Conservation (phyloP, 2,797 vertebrate genomes). For the Sparus aurata region DNA sequence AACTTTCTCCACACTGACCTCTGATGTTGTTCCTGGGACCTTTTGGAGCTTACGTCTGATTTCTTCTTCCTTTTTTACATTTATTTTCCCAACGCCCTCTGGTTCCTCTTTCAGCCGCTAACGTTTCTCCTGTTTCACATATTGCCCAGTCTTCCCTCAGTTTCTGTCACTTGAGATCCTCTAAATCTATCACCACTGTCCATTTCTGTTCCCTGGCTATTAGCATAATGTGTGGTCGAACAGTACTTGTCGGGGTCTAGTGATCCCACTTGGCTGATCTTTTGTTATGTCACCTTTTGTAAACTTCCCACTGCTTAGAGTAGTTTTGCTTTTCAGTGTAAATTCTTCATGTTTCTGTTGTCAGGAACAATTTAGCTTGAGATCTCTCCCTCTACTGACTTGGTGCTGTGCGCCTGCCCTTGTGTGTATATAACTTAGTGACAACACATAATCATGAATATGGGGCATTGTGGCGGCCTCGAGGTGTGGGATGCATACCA, state of each 20-base stretch:
- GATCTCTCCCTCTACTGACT: neutral
- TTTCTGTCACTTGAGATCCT: neutral
- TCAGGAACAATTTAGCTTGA: neutral
- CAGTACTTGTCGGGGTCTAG: neutral
- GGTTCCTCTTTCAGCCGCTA: neutral
- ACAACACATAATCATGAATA: conserved; percentile 2
- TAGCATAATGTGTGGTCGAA: neutral
- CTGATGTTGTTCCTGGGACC: neutral
- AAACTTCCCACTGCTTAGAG: neutral
- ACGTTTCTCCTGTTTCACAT: neutral
- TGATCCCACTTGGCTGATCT: neutral
- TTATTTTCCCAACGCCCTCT: neutral
- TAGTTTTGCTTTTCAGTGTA: neutral
- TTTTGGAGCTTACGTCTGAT: neutral
- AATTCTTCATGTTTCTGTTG: neutral
- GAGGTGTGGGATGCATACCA: neutral
- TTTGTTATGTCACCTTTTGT: neutral
- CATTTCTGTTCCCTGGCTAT: neutral
- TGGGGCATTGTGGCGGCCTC: neutral
- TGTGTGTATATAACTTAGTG: neutral
- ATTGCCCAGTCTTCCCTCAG: neutral
- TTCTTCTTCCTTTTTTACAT: neutral
- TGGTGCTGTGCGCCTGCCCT: neutral
- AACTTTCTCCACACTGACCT: neutral
- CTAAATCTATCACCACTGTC: neutral